A percentile compares a stretch with the other conserved stretches of the same genome.
These are phyloP conservation scores for Apoda limacodes DNA, from an alignment of 2,888 invertebrate species.

Conservation along the genomic window DNA sequence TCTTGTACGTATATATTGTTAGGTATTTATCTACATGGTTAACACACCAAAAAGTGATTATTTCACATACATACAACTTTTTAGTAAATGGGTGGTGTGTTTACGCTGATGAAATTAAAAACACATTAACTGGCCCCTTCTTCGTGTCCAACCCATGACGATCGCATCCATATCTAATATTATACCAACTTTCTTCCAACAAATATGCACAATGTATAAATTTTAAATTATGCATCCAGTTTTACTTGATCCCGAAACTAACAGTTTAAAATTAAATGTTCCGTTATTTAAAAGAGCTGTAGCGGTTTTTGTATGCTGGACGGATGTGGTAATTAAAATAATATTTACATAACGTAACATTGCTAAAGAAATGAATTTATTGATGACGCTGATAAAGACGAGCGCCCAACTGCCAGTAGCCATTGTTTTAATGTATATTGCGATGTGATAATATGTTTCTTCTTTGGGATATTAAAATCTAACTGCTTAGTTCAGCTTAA, in stretches of 20 bases:
- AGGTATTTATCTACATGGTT: no score
- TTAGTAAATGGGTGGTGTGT: slow-evolving; percentile 36
- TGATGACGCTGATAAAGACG: slow-evolving; percentile 50
- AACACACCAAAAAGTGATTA: no score
- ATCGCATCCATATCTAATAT: slow-evolving; percentile 50
- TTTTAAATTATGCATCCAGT: slow-evolving; percentile 8
- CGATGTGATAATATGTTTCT: slow-evolving; percentile 43
- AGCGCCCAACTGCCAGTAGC: slow-evolving; percentile 53
- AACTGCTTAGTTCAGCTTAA: slow-evolving; percentile 45
- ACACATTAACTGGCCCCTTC: slow-evolving; percentile 39
- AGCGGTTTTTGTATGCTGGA: slow-evolving; percentile 24
- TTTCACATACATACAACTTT: no score
- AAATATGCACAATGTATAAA: slow-evolving; percentile 10
- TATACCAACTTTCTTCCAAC: slow-evolving; percentile 13
- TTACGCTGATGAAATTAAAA: slow-evolving; percentile 51
- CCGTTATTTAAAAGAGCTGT: no score
- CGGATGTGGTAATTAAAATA: slow-evolving; percentile 48
- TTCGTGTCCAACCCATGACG: slow-evolving; percentile 46
- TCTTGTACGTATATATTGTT: no score
- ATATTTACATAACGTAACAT: slow-evolving; percentile 46
- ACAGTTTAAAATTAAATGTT: no score
- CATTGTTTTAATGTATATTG: slow-evolving; percentile 51
- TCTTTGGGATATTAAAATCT: slow-evolving; percentile 36
- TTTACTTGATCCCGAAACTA: slow-evolving; percentile 6
- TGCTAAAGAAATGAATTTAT: slow-evolving; percentile 53